Percentiles rank a stretch among this genome's conserved stretches.
These are phyloP conservation scores for Dendropsophus ebraccatus DNA, from an alignment of 2,113 vertebrate species.

Conservation along the genomic window DNA sequence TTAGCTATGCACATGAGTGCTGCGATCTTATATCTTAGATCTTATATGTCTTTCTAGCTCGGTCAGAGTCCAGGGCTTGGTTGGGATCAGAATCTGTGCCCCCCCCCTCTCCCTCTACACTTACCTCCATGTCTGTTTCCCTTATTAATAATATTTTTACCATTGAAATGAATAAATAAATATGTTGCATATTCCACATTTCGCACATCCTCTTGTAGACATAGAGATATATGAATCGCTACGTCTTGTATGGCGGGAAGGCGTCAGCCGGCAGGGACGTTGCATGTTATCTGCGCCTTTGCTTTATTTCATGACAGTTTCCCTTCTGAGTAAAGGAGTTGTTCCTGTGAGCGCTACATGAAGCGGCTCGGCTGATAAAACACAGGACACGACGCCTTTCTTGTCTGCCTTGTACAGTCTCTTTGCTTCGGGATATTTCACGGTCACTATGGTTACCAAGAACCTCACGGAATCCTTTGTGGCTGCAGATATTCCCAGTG, in stretches of 20 bases:
- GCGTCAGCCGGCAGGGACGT: background rate
- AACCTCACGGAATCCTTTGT: background rate
- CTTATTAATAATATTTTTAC: background rate
- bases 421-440: conserved; percentile 33
- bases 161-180: background rate
- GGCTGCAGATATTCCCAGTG: background rate
- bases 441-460: conserved; percentile 17
- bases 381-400: background rate
- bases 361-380: conserved; percentile 17
- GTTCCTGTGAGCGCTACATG: background rate
- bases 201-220: background rate
- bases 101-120: too few relatives aligned
- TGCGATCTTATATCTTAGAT: too few relatives aligned
- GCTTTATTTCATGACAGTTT: background rate
- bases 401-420: background rate
- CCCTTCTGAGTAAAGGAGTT: background rate
- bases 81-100: too few relatives aligned
- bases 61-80: too few relatives aligned
- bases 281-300: background rate
- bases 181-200: background rate
- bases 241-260: background rate
- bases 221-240: background rate
- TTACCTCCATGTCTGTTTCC: too few relatives aligned
- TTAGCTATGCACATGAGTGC: too few relatives aligned
- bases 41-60: too few relatives aligned